phyloP scores from a whole-genome alignment of 2,888 invertebrate genomes.

The Drosophila rubida region DNA sequence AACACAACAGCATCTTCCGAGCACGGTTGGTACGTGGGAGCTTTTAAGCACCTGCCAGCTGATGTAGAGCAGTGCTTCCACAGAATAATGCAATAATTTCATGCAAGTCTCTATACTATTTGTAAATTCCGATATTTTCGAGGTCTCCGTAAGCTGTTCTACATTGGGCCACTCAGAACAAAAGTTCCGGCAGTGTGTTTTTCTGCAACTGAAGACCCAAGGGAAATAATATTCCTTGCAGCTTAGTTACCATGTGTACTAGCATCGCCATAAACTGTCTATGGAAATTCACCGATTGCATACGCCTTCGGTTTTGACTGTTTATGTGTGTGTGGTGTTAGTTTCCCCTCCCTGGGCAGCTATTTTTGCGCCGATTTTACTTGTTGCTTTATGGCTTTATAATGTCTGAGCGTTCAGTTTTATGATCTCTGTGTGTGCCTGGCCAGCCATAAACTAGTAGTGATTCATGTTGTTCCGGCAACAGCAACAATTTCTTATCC shows the following conservation, averaged over 20 bases:
- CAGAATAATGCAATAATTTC: conserved; percentile 31
- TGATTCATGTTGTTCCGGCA: conserved; percentile 50
- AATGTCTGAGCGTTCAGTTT: conserved; percentile 74
- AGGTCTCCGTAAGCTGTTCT: not conserved
- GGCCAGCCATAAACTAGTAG: conserved; percentile 55
- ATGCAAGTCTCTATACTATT: conserved; percentile 12
- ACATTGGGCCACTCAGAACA: not conserved
- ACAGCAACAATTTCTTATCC: conserved; percentile 37
- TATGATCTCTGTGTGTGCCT: conserved; percentile 64
- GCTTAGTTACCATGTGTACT: not conserved
- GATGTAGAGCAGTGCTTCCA: conserved; percentile 57
- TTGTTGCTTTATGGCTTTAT: conserved; percentile 79
- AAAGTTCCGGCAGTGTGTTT: too few relatives aligned
- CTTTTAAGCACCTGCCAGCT: conserved; percentile 65
- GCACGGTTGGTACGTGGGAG: conserved; percentile 36
- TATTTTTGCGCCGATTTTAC: conserved; percentile 62
- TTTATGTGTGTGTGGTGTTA: conserved; percentile 20
- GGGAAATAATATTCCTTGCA: not conserved
- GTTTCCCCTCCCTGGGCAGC: conserved; percentile 29
- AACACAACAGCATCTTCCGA: not conserved
- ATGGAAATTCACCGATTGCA: conserved; percentile 38
- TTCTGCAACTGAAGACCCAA: not conserved
- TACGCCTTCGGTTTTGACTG: conserved; percentile 15
- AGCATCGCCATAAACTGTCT: conserved; percentile 47
- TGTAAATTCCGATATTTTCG: conserved; percentile 23